phyloP scores from a whole-genome alignment of 1,140 invertebrate genomes.

The Tenebrio molitor region DNA sequence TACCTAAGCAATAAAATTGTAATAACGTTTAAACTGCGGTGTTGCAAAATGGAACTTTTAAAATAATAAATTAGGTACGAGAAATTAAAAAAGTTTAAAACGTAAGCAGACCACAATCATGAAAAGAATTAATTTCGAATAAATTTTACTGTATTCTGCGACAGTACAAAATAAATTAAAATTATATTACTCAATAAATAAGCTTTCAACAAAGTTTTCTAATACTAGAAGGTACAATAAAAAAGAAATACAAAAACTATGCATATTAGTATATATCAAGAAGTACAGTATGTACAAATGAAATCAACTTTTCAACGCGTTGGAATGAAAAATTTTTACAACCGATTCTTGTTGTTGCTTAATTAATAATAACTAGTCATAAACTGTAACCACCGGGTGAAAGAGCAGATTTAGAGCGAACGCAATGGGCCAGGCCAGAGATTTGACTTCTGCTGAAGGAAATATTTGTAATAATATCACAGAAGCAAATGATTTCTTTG shows the following conservation, averaged over 20 bases:
- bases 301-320: not conserved
- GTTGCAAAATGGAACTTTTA: not conserved
- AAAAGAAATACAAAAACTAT: conserved; percentile 32
- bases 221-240: conserved; percentile 36
- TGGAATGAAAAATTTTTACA: conserved; percentile 34
- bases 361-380: conserved; percentile 15
- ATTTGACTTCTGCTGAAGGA: no score
- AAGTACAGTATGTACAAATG: conserved; percentile 9
- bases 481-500: no score
- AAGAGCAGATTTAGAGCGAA: conserved; percentile 33
- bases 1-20: conserved; percentile 5
- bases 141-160: conserved; percentile 6
- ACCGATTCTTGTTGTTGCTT: conserved; percentile 14
- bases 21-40: not conserved
- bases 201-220: conserved; percentile 30
- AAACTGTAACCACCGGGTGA: conserved; percentile 2
- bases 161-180: conserved; percentile 28
- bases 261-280: conserved; percentile 28
- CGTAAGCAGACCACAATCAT: no score
- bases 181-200: conserved; percentile 21
- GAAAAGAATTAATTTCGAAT: no score
- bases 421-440: no score
- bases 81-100: no score
- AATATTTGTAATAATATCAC: no score
- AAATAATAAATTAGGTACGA: no score